Conservation (phyloP, 2,888 invertebrate species). For the Campoletis raptor region DNA sequence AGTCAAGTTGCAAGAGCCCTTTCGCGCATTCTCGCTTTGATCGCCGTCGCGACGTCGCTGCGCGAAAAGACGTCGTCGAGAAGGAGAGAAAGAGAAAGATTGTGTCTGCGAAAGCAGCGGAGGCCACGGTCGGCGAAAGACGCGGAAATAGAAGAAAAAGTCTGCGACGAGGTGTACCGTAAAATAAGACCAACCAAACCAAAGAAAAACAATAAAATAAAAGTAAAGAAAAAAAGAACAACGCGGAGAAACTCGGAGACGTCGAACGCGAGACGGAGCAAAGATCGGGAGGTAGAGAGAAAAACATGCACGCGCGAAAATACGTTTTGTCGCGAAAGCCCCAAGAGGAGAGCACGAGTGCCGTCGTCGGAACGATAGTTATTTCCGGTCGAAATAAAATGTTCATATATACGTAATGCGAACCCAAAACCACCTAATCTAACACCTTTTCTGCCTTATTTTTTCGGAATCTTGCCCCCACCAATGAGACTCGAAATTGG, state of each 20-base stretch:
- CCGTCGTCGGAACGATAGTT: slow-evolving; percentile 80
- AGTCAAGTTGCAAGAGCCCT: slow-evolving; percentile 4
- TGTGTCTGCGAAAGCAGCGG: background rate
- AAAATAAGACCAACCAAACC: slow-evolving; percentile 14
- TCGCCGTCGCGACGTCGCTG: slow-evolving; percentile 65
- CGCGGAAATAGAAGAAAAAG: slow-evolving; percentile 53
- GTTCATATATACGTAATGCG: slow-evolving; percentile 72
- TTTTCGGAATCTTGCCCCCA: background rate
- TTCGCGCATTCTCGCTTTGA: slow-evolving; percentile 68
- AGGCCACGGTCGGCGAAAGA: slow-evolving; percentile 27
- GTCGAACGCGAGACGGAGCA: slow-evolving; percentile 57
- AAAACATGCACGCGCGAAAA: slow-evolving; percentile 76
- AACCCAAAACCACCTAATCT: slow-evolving; percentile 8
- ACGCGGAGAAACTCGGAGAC: slow-evolving; percentile 35
- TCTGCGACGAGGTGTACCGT: slow-evolving; percentile 22
- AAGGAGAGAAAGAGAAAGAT: slow-evolving; percentile 39
- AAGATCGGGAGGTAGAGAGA: slow-evolving; percentile 42
- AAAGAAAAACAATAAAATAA: slow-evolving; percentile 17
- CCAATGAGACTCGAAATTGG: background rate
- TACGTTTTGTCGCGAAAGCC: slow-evolving; percentile 76
- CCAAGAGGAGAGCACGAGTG: background rate
- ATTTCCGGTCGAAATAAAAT: slow-evolving; percentile 80
- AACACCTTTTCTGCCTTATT: background rate
- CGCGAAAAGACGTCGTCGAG: slow-evolving; percentile 23
- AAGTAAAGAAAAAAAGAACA: background rate